A percentile compares a stretch with the other conserved stretches of the same genome.
phyloP scores from a whole-genome alignment of 2,113 vertebrate genomes.

The Ptilonorhynchus violaceus region DNA sequence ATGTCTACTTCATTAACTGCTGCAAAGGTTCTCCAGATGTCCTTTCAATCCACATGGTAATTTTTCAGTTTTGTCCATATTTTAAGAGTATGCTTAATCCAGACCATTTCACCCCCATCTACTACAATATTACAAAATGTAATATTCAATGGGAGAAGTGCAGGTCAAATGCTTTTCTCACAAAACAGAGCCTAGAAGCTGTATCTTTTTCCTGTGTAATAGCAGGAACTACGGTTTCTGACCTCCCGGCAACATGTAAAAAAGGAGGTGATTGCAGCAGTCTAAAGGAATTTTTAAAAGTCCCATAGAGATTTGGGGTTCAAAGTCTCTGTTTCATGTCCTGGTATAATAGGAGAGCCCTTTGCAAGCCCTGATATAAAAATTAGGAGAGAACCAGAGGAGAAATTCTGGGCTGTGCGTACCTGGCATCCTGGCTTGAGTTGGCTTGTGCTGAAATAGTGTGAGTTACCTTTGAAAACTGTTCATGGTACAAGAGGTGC shows the following conservation, averaged over 20 bases:
- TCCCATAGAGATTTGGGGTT: not conserved
- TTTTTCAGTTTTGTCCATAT: not conserved
- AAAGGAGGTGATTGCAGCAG: not conserved
- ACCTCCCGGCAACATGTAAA: not conserved
- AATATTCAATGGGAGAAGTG: accelerated
- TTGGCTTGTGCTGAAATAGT: not conserved
- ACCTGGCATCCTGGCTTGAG: not conserved
- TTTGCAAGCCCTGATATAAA: not conserved
- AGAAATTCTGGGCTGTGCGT: not conserved
- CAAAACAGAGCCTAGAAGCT: not conserved
- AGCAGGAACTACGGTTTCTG: not conserved
- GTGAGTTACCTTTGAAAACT: not conserved
- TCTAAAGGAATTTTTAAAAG: not conserved
- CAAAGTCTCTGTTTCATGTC: not conserved
- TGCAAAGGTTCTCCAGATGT: not conserved
- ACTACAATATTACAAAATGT: not conserved
- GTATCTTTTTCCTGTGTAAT: not conserved
- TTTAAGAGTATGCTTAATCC: not conserved
- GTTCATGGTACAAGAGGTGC: not conserved
- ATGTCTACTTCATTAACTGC: not conserved
- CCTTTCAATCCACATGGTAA: not conserved
- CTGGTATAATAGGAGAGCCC: not conserved
- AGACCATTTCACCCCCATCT: not conserved
- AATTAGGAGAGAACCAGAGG: not conserved
- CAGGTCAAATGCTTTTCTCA: not conserved